A percentile compares a stretch with the other conserved stretches of the same genome.
Conservation (phyloP, 2,888 invertebrate species). For the Pteria penguin region DNA sequence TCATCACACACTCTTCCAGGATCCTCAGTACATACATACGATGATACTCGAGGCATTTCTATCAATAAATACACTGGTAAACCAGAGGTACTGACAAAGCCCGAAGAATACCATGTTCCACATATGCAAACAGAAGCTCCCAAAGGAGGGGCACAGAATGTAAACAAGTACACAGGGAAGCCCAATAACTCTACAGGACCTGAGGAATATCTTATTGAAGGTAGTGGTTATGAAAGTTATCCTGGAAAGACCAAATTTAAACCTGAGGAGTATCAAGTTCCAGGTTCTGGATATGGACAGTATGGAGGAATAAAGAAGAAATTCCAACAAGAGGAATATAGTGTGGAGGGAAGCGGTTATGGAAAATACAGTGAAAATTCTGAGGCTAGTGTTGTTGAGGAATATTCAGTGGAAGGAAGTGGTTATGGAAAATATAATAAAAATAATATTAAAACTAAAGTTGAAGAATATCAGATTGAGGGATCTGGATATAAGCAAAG, state of each 20-base stretch:
- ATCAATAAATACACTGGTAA: conserved; percentile 34
- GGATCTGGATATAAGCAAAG: neutral
- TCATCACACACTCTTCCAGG: too few relatives aligned
- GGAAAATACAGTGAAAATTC: neutral
- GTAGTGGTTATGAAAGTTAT: neutral
- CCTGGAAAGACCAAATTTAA: neutral
- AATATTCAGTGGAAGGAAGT: neutral
- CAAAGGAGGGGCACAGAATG: neutral
- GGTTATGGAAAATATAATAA: neutral
- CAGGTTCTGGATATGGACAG: neutral
- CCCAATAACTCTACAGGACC: neutral
- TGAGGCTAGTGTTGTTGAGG: neutral
- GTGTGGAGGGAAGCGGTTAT: neutral
- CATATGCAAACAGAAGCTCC: neutral
- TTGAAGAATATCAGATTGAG: conserved; percentile 13
- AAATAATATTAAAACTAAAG: too few relatives aligned
- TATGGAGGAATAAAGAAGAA: neutral
- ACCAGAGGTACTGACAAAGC: conserved; percentile 3
- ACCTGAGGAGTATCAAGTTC: neutral
- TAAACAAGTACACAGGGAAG: conserved; percentile 32
- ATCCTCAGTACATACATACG: too few relatives aligned
- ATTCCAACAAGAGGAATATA: neutral
- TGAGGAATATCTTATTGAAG: conserved; percentile 13
- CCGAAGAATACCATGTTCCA: neutral
- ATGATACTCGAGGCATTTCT: neutral